phyloP scores from a whole-genome alignment of 2,113 vertebrate species.

The Tupaia tana region DNA sequence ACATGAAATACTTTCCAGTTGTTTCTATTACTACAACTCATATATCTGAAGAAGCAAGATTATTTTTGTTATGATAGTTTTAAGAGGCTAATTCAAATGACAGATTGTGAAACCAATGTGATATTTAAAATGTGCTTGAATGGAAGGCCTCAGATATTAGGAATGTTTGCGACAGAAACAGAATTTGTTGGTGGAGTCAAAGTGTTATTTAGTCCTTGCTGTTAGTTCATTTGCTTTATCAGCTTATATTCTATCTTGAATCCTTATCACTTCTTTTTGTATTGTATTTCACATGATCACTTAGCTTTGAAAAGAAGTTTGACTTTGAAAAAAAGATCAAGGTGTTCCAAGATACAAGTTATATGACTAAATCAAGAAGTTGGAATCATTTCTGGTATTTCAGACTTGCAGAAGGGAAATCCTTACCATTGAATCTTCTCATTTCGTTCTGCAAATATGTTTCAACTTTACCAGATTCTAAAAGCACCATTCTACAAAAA shows the following conservation, averaged over 20 bases:
- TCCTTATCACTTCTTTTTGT: neutral
- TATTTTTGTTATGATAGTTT: constrained; percentile 38
- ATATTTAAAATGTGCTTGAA: neutral
- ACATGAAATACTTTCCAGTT: constrained; percentile 39
- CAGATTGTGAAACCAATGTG: neutral
- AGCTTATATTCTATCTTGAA: neutral
- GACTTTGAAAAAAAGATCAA: neutral
- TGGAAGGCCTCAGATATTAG: neutral
- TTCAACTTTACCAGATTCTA: neutral
- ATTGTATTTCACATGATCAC: neutral
- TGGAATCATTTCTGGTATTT: neutral
- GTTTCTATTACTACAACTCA: constrained; percentile 43
- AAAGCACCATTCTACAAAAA: neutral
- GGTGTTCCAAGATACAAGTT: neutral
- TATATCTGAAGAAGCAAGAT: constrained; percentile 41
- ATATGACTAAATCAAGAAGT: constrained; percentile 5
- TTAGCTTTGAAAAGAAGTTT: neutral
- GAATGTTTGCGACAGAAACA: neutral
- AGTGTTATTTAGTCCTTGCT: neutral
- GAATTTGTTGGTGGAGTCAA: neutral
- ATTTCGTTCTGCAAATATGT: constrained; percentile 12
- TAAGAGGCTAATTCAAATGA: constrained; percentile 56
- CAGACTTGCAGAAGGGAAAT: neutral
- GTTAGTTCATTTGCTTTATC: too few species aligned
- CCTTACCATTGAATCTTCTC: neutral